Evolutionary conservation across 1,140 invertebrate genomes (phyloP), one percentile per base, ranked within the genome.

Genomic region (Plutomurus gul): DNA sequence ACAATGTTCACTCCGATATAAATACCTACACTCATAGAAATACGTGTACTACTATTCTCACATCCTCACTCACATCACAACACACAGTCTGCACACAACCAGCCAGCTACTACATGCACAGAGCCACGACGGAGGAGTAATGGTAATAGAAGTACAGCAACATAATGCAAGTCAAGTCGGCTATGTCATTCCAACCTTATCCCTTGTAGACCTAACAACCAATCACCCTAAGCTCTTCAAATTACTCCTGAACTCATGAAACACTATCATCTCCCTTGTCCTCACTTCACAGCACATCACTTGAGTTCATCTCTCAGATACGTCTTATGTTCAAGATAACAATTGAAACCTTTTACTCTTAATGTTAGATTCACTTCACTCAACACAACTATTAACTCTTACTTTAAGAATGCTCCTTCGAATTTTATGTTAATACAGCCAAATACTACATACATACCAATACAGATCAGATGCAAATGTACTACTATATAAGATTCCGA

Each of bases 191-290:
- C 10, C 18, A 56, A 72, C 36, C 70, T 72, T 65, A 65, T 56
- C 49, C 49, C 49, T 56, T 56, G 27, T 65, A 65, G 56, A 65
- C 56, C 33, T 39, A 40, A 72, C 70, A 72, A 72, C 70, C 70
- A 72, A 72, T 72, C 70, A 72, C 70, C 70, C 70, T 72, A 72
- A 72, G 70, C 70, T 72, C 37, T 72, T 72, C 70, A 72, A 72
- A 72, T 72, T 72, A 72, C 70, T 43, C n/a, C 40, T 43, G 70
- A 72, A 43, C 37, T 72, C 70, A 18, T 72, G 70, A 72, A 72
- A 72, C 70, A 72, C 70, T 72, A 72, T 72, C 70, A 72, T 39
- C 70, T 72, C 70, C 56, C 20, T 40, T 72, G 33, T 72, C 70
- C 36, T 72, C 36, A 27, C 36, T 72, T 6, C 10, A 16, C 36